Evolutionary conservation across 2,113 vertebrate species (phyloP).

Genomic region (Callipepla californica): DNA sequence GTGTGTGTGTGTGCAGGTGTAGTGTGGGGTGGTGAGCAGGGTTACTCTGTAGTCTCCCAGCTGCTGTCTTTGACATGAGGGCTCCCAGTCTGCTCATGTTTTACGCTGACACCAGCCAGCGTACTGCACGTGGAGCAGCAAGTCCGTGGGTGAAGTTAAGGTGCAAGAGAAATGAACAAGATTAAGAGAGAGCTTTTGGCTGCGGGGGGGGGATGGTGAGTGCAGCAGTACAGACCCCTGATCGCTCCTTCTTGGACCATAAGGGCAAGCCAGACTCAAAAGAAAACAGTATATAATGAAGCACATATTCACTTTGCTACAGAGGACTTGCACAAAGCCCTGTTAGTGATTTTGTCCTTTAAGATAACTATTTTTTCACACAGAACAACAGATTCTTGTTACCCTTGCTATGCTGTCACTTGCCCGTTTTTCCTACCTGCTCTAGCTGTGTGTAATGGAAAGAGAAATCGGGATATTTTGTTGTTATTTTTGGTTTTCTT

Average conservation of each 20-base stretch:
- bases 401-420: neutral
- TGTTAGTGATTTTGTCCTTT: neutral
- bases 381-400: neutral
- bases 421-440: neutral
- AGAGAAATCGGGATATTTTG: neutral
- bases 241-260: neutral
- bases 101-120: neutral
- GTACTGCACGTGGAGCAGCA: neutral
- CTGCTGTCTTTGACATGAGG: neutral
- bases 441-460: neutral
- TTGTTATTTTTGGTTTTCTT: neutral
- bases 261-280: neutral
- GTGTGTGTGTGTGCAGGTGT: neutral
- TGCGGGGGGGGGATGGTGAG: neutral
- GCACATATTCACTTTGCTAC: neutral
- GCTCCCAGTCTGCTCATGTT: neutral
- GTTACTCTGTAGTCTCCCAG: neutral
- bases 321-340: neutral
- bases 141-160: neutral
- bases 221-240: neutral
- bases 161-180: neutral
- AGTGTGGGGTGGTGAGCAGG: neutral
- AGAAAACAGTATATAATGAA: neutral
- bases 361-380: neutral
- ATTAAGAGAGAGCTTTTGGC: neutral